These are phyloP conservation scores for Aplodontia rufa DNA, from an alignment of 2,113 vertebrate genomes.

Conservation along the genomic window DNA sequence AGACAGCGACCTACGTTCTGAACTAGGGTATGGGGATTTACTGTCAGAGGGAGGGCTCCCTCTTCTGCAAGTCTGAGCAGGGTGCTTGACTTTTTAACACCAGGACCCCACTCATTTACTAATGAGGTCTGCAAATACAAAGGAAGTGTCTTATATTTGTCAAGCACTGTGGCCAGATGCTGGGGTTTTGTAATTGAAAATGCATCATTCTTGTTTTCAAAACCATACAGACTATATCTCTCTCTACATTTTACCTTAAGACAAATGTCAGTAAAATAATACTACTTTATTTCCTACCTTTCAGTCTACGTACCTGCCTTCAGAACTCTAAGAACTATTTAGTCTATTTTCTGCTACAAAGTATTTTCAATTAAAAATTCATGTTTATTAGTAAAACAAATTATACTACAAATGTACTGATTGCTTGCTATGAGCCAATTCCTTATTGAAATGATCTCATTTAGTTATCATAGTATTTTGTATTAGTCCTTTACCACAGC, in stretches of 20 bases:
- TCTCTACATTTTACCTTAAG: not conserved
- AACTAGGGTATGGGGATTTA: not conserved
- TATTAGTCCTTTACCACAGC: not conserved
- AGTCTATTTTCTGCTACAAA: not conserved
- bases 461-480: not conserved
- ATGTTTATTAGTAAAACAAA: not conserved
- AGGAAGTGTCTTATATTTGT: not conserved
- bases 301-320: not conserved
- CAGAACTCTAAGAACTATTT: not conserved
- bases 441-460: not conserved
- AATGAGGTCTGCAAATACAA: slow-evolving; percentile 28
- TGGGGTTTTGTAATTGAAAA: slow-evolving; percentile 14
- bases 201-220: slow-evolving; percentile 11
- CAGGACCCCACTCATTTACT: not conserved
- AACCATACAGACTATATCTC: not conserved
- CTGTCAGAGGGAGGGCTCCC: not conserved
- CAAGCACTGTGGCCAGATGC: not conserved
- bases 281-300: not conserved
- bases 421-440: not conserved
- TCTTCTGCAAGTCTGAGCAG: not conserved
- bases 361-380: not conserved
- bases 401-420: not conserved
- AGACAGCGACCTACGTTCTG: not conserved
- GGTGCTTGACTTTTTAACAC: slow-evolving; percentile 19
- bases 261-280: not conserved